phyloP scores from a whole-genome alignment of 2,113 vertebrate species.

The Casuarius casuarius region DNA sequence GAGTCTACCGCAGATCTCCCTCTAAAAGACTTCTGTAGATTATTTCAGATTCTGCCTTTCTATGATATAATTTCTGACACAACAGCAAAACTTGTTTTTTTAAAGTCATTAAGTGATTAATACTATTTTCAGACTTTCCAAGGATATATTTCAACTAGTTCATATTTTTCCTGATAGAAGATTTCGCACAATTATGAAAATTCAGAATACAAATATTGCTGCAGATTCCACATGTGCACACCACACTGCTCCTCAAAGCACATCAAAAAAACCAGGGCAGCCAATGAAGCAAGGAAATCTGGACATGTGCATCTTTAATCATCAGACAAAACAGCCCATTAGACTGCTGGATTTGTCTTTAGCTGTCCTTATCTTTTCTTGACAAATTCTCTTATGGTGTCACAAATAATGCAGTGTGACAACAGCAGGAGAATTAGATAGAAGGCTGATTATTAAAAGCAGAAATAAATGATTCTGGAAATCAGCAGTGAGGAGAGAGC shows the following conservation, averaged over 20 bases:
- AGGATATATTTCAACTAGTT: neutral
- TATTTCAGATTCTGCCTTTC: neutral
- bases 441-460: slow-evolving; percentile 51
- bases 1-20: neutral
- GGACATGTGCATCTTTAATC: neutral
- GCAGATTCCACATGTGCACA: neutral
- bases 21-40: neutral
- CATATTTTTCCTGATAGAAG: neutral
- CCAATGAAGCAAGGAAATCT: neutral
- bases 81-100: fast-evolving
- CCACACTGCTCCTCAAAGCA: neutral
- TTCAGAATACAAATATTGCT: neutral
- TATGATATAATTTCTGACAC: fast-evolving
- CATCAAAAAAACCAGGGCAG: neutral
- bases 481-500: neutral
- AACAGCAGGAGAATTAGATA: neutral
- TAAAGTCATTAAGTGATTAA: neutral
- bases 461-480: neutral
- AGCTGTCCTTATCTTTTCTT: neutral
- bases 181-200: neutral
- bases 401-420: neutral
- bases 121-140: neutral
- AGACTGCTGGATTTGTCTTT: neutral
- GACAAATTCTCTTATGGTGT: neutral
- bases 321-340: neutral